These are phyloP conservation scores for Rhamnusium bicolor DNA, from an alignment of 2,888 invertebrate species.

Conservation along the genomic window DNA sequence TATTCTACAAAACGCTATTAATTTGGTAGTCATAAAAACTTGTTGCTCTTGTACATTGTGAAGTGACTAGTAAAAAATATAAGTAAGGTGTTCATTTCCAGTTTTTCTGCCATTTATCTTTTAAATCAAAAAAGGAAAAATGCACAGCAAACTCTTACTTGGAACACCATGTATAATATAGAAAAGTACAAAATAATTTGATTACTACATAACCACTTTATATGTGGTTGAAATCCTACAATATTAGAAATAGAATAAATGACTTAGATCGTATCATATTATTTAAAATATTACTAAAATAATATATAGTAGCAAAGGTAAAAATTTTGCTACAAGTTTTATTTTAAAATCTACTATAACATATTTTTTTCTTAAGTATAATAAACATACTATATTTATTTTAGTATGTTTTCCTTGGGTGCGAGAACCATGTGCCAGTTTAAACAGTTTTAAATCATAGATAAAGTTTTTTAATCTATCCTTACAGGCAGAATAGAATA, in stretches of 20 bases:
- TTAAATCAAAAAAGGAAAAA: neutral
- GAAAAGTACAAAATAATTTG: conserved; percentile 33
- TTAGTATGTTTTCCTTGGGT: conserved; percentile 44
- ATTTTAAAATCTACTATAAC: conserved; percentile 42
- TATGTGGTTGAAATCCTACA: neutral
- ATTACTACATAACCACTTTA: conserved; percentile 7
- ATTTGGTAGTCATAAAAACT: neutral
- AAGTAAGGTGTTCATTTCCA: conserved; percentile 1
- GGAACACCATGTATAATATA: conserved; percentile 10
- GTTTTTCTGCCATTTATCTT: neutral
- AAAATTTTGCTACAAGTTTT: conserved; percentile 52
- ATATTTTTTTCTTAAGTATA: conserved; percentile 38
- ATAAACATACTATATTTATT: conserved; percentile 19
- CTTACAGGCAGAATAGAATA: conserved; percentile 66
- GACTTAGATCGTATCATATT: conserved; percentile 30
- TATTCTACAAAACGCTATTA: no score
- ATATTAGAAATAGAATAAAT: conserved; percentile 23
- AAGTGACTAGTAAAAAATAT: conserved; percentile 26
- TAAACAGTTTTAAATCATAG: conserved; percentile 55
- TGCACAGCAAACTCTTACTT: neutral
- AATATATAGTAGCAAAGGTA: conserved; percentile 56
- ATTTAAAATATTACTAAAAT: conserved; percentile 37
- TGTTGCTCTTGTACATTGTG: neutral
- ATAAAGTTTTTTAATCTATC: conserved; percentile 56
- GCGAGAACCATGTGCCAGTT: conserved; percentile 58